A percentile compares a stretch with the other conserved stretches of the same genome.
Conservation (phyloP, 1,140 invertebrate genomes). For the Pantala flavescens region DNA sequence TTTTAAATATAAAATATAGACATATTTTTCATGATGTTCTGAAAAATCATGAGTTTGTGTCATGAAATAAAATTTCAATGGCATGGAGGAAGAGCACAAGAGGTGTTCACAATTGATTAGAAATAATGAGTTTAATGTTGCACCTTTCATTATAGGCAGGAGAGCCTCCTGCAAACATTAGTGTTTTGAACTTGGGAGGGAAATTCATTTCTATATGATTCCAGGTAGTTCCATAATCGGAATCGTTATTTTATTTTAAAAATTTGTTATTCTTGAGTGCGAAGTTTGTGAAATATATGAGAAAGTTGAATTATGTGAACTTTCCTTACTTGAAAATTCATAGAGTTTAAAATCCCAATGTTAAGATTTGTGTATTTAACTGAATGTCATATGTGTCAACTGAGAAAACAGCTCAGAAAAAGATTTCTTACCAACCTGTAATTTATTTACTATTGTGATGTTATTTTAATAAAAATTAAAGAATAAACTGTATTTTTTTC, state of each 20-base stretch:
- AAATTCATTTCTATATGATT: neutral
- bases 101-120: neutral
- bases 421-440: neutral
- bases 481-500: no score
- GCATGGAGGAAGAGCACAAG: neutral
- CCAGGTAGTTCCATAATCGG: neutral
- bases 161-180: neutral
- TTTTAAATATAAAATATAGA: constrained; percentile 3
- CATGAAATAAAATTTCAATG: neutral
- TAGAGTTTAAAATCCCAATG: neutral
- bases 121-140: neutral
- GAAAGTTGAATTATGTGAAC: neutral
- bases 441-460: neutral
- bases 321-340: neutral
- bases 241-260: neutral
- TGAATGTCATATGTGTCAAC: neutral
- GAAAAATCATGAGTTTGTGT: neutral
- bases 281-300: neutral
- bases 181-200: neutral
- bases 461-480: constrained; percentile 4
- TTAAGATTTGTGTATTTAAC: neutral
- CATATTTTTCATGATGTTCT: constrained; percentile 6
- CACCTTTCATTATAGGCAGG: neutral
- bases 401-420: neutral
- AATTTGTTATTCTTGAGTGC: neutral